Conservation (phyloP, 2,797 vertebrate genomes). For the Karalla daura region DNA sequence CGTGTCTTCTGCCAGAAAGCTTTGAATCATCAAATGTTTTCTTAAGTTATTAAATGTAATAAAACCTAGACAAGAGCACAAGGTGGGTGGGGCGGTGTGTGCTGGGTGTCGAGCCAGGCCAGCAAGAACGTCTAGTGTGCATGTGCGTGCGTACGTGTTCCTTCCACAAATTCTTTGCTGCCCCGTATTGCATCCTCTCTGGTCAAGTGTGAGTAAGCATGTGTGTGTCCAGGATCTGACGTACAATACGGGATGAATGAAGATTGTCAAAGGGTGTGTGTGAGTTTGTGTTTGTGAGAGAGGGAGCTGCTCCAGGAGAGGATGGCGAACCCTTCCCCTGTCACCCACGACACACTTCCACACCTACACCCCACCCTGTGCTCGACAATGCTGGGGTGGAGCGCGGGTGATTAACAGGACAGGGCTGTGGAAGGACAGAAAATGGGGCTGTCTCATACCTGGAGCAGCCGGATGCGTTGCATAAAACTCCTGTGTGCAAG, state of each 20-base stretch:
- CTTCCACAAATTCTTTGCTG: conserved; percentile 83
- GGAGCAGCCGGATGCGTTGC: conserved; percentile 58
- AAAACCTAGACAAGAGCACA: background rate
- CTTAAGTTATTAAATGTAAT: conserved; percentile 19
- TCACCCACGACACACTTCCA: conserved; percentile 11
- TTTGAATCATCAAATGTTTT: conserved; percentile 44
- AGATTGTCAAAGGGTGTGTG: conserved; percentile 20
- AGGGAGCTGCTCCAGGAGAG: conserved; percentile 31
- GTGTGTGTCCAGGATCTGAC: conserved; percentile 54
- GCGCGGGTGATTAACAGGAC: conserved; percentile 25
- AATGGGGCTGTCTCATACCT: conserved; percentile 46
- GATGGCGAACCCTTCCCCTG: conserved; percentile 12
- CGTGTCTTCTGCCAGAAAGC: conserved; percentile 15
- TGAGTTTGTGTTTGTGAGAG: too few species aligned
- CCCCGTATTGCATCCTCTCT: conserved; percentile 49
- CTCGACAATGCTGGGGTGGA: conserved; percentile 67
- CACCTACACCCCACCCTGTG: conserved; percentile 20
- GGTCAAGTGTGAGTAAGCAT: conserved; percentile 52
- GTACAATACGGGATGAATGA: conserved; percentile 42
- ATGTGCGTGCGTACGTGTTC: conserved; percentile 54
- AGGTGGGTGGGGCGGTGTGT: background rate
- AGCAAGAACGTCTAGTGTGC: background rate
- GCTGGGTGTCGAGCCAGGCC: conserved; percentile 1
- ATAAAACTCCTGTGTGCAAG: conserved; percentile 9
- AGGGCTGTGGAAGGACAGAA: conserved; percentile 12